These are phyloP conservation scores for Zootoca vivipara DNA, from an alignment of 2,113 vertebrate genomes.

Conservation along the genomic window DNA sequence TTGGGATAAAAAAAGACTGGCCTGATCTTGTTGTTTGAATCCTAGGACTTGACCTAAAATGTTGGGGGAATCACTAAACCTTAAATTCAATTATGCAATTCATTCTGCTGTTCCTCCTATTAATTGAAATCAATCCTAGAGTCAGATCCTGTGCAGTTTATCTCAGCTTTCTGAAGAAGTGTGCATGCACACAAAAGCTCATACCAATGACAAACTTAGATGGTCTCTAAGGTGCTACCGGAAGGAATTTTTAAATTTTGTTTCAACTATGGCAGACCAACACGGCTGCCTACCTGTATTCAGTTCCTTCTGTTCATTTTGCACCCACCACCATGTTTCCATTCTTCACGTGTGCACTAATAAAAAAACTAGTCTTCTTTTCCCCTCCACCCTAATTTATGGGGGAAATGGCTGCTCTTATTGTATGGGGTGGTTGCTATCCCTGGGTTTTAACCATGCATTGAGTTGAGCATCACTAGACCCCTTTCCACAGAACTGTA, in stretches of 20 bases:
- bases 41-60: not conserved
- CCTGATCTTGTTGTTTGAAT: not conserved
- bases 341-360: not conserved
- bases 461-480: not conserved
- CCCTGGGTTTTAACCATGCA: not conserved
- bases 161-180: too few species aligned
- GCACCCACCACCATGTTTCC: not conserved
- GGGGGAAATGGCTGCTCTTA: not conserved
- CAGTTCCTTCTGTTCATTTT: not conserved
- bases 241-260: too few species aligned
- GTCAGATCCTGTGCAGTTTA: not conserved
- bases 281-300: too few species aligned
- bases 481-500: not conserved
- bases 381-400: not conserved
- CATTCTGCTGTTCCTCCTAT: not conserved
- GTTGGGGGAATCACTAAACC: not conserved
- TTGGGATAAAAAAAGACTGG: constrained; percentile 14
- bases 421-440: not conserved
- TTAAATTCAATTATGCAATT: not conserved
- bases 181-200: too few species aligned
- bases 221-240: too few species aligned
- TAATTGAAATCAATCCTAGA: not conserved
- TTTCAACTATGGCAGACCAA: too few species aligned
- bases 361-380: too few species aligned
- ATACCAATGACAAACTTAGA: too few species aligned